A percentile compares a stretch with the other conserved stretches of the same genome.
Conservation (phyloP, 2,113 vertebrate species). For the Psittacus erithacus region DNA sequence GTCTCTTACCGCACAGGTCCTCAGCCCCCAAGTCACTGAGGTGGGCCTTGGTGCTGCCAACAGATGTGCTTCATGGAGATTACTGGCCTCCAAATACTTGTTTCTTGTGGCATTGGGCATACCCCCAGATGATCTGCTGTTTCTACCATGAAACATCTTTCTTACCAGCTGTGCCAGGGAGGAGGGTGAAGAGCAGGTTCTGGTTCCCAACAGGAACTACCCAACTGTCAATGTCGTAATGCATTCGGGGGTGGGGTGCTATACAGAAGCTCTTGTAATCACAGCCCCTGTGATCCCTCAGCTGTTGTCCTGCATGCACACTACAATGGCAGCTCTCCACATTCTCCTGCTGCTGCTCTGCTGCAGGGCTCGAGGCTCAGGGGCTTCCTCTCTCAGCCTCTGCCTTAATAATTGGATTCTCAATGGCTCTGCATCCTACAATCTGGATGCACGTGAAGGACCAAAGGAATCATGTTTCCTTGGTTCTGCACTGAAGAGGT, state of each 20-base stretch:
- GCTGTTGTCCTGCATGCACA: too few species aligned
- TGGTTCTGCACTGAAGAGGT: slow-evolving; percentile 74
- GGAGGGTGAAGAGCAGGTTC: too few species aligned
- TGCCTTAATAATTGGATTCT: slow-evolving; percentile 40
- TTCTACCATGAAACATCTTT: too few species aligned
- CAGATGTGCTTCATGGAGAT: not conserved
- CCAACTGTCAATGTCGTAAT: too few species aligned
- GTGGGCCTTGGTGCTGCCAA: not conserved
- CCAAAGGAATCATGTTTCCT: slow-evolving; percentile 14
- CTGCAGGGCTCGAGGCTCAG: not conserved
- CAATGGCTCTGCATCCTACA: slow-evolving; percentile 51
- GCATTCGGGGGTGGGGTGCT: too few species aligned
- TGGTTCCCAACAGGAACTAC: too few species aligned
- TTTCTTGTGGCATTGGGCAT: not conserved
- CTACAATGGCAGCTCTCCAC: not conserved
- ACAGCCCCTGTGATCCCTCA: too few species aligned
- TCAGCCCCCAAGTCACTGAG: not conserved
- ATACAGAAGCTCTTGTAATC: too few species aligned
- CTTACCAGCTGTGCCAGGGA: too few species aligned
- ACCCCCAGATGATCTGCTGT: not conserved
- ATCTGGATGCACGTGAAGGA: slow-evolving; percentile 24
- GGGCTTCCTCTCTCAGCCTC: not conserved
- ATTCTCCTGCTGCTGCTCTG: not conserved
- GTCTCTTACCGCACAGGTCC: not conserved
- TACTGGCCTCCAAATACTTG: not conserved